Evolutionary conservation across 2,797 vertebrate genomes (phyloP).

Genomic region (Gallinago nigripennis): DNA sequence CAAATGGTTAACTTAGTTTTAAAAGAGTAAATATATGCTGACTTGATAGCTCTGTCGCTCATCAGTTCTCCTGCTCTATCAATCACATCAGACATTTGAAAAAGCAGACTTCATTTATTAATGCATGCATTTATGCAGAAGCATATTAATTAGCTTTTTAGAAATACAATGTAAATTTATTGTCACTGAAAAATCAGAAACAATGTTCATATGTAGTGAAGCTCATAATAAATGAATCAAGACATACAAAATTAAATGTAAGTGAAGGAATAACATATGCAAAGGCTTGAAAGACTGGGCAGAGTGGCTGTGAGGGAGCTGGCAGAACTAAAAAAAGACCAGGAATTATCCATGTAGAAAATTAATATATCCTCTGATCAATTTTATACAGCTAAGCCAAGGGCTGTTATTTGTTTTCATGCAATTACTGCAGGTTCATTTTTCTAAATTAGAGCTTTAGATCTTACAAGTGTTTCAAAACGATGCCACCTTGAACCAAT

Average conservation of each 20-base stretch:
- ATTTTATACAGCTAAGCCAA: slow-evolving; percentile 29
- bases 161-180: background rate
- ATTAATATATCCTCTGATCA: slow-evolving; percentile 52
- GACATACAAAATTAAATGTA: background rate
- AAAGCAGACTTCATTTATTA: background rate
- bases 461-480: slow-evolving; percentile 52
- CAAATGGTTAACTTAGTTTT: background rate
- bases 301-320: background rate
- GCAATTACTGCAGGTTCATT: slow-evolving; percentile 40
- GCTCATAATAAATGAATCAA: background rate
- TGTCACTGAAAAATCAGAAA: background rate
- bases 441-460: slow-evolving; percentile 49
- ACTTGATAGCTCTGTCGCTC: background rate
- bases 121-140: background rate
- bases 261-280: background rate
- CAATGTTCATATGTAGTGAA: background rate
- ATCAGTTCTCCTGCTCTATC: background rate
- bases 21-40: background rate
- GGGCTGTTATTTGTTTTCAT: slow-evolving; percentile 51
- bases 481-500: slow-evolving; percentile 61
- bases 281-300: background rate
- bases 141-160: background rate
- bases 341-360: slow-evolving; percentile 30
- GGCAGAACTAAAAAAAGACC: slow-evolving; percentile 1
- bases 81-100: background rate